Evolutionary conservation across 2,113 vertebrate genomes (phyloP).

Genomic region (Periophthalmodon schlosseri): DNA sequence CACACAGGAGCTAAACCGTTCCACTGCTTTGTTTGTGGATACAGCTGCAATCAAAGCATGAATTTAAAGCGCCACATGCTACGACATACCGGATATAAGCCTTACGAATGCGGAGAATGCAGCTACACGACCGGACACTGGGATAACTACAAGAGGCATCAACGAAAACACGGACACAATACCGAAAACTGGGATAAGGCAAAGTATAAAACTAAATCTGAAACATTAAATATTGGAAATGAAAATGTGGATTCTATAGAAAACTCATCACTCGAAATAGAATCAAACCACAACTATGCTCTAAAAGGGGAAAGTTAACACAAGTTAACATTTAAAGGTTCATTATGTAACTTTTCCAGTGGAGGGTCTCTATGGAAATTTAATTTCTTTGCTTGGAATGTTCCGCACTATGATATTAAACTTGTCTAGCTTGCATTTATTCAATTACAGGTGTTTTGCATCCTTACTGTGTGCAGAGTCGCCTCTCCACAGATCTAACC

Average conservation of each 20-base stretch:
- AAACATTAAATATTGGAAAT: not conserved
- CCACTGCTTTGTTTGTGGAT: constrained; percentile 89
- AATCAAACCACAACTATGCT: not conserved
- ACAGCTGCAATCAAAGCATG: constrained; percentile 98
- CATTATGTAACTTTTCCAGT: too few relatives aligned
- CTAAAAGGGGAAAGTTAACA: not conserved
- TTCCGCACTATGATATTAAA: too few relatives aligned
- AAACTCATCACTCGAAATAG: not conserved
- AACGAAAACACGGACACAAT: constrained; percentile 89
- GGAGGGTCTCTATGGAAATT: too few relatives aligned
- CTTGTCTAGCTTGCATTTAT: too few relatives aligned
- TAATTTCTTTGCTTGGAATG: too few relatives aligned
- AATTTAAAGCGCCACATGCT: constrained; percentile 98
- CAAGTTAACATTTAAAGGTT: too few relatives aligned
- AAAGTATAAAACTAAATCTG: not conserved
- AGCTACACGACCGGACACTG: constrained; percentile 94
- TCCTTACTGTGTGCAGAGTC: too few relatives aligned
- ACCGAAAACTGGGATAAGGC: constrained; percentile 82
- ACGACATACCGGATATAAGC: constrained; percentile 92
- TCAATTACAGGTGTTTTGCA: too few relatives aligned
- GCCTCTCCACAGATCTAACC: too few relatives aligned
- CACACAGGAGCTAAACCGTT: constrained; percentile 97
- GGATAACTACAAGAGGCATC: constrained; percentile 99
- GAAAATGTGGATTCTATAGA: not conserved
- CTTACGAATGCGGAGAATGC: constrained; percentile 89